Evolutionary conservation across 2,113 vertebrate species (phyloP), one percentile per base, ranked within the genome.

Genomic region (Lycocorax pyrrhopterus): DNA sequence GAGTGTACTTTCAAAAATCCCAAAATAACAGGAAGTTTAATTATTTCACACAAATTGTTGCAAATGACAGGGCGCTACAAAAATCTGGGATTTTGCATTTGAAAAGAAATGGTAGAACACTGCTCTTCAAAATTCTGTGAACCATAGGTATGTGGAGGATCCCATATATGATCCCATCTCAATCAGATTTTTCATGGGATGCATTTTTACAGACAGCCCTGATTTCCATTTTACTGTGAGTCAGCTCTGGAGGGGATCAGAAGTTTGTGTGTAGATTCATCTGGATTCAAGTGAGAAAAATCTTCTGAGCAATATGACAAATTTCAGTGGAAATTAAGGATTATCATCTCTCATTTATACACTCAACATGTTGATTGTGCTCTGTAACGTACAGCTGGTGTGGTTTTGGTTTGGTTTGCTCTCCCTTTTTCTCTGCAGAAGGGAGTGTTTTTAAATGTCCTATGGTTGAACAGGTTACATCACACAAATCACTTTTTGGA

Each of bases 401-500:
- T 59, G 6, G 8, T 4, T 49, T 66, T 46, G 33, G 13, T 33
- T 67, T 35, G 5, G 3, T 20, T 37, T 35, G 8, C 3, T 51
- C 16, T 23, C 12, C 6, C 25, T 44, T 74, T 51, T 44, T 25
- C 6, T 59, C 2, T 66, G 29, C 12, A 58, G 17, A 67, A 10
- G 5, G 27, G 8, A 32, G 4, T n/a, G 43, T 67, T 77, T 87
- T 67, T 15, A 73, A 44, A 68, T 39, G 27, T 47, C 7, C 16
- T 4, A 0, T 23, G 8, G 5, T 17, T 73, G 58, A 72, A 52
- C 1, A 4, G 2, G 1, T 21, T 23, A 14, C 12, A 32, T 25
- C 14, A 17, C 4, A 43, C 30, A 43, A 44, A 59, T 64, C 22
- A 46, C 4, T 25, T 79, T 64, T 35, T 44, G 27, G 15, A 51